phyloP scores from a whole-genome alignment of 2,113 vertebrate genomes.

The Pollimyrus isidori region DNA sequence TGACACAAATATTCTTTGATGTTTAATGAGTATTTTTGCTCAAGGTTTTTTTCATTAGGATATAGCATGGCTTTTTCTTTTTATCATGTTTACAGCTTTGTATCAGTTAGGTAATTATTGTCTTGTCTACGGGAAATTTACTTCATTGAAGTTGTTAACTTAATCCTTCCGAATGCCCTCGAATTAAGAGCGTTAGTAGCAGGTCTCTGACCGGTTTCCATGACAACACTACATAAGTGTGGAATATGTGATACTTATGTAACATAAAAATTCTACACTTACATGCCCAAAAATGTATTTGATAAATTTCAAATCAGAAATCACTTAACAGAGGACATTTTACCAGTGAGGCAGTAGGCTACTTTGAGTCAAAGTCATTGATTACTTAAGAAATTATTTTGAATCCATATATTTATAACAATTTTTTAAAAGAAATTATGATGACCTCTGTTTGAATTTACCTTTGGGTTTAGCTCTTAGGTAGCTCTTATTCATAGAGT shows the following conservation, averaged over 20 bases:
- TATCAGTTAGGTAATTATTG: background rate
- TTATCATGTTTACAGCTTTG: background rate
- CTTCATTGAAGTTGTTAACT: background rate
- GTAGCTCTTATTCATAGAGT: background rate
- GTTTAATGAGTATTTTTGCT: background rate
- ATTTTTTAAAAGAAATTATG: background rate
- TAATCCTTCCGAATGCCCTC: constrained; percentile 12
- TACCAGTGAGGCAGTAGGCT: background rate
- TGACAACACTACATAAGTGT: constrained; percentile 25
- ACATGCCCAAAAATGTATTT: constrained; percentile 11
- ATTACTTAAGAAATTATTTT: background rate
- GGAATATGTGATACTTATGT: constrained; percentile 15
- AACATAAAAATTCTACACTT: constrained; percentile 17
- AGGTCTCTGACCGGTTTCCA: constrained; percentile 4
- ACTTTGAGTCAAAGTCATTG: background rate
- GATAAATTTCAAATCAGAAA: background rate
- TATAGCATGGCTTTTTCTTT: background rate
- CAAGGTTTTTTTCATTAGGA: background rate
- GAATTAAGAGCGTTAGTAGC: background rate
- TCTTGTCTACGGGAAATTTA: background rate
- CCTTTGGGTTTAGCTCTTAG: background rate
- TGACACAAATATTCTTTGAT: background rate
- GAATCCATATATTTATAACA: background rate
- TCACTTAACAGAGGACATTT: background rate
- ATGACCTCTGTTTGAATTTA: background rate